Conservation (phyloP, 2,888 invertebrate genomes). For the Helleia helle region DNA sequence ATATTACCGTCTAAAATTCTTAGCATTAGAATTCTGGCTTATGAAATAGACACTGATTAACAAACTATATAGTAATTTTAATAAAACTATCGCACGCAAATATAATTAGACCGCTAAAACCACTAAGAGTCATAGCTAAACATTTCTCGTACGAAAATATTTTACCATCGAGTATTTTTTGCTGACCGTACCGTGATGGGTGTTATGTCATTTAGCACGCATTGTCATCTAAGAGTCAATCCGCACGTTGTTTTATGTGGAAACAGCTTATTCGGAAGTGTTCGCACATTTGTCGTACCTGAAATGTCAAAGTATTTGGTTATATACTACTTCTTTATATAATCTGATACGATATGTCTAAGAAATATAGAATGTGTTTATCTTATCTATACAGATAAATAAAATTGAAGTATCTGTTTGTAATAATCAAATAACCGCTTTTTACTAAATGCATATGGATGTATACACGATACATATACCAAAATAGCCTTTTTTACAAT, state of each 20-base stretch:
- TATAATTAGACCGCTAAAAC: not conserved
- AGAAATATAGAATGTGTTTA: too few species aligned
- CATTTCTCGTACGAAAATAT: constrained; percentile 2
- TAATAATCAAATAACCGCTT: too few species aligned
- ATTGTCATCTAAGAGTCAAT: constrained; percentile 68
- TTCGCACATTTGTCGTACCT: constrained; percentile 96
- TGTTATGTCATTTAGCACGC: constrained; percentile 56
- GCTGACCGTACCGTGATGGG: constrained; percentile 7
- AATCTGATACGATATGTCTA: not conserved
- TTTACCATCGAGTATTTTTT: not conserved
- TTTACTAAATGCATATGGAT: too few species aligned
- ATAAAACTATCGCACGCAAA: not conserved
- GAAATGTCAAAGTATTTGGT: constrained; percentile 26
- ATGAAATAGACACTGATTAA: not conserved
- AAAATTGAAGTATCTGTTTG: too few species aligned
- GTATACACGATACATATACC: too few species aligned
- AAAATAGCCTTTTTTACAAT: too few species aligned
- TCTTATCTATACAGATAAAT: too few species aligned
- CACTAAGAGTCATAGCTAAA: constrained; percentile 4
- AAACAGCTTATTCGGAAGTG: constrained; percentile 95
- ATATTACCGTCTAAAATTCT: not conserved
- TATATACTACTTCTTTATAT: too few species aligned
- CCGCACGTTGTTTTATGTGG: constrained; percentile 65
- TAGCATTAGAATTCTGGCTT: not conserved
- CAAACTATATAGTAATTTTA: not conserved